phyloP scores from a whole-genome alignment of 2,113 vertebrate species.

The Lampris incognitus region DNA sequence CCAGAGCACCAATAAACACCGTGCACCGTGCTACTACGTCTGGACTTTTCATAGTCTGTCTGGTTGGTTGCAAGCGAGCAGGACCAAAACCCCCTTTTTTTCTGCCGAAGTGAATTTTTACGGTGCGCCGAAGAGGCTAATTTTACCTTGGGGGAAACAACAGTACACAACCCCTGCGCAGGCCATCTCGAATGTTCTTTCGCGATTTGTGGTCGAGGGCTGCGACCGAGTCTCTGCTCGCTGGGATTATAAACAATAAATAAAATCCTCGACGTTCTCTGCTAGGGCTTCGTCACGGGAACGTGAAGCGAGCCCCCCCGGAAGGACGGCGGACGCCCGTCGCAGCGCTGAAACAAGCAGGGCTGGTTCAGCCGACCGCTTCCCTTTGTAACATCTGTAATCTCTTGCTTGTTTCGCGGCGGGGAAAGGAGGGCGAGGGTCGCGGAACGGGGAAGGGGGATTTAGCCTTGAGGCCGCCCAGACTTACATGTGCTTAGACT shows the following conservation, averaged over 20 bases:
- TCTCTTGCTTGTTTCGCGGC: conserved; percentile 25
- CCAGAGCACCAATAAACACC: conserved; percentile 19
- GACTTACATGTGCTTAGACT: conserved; percentile 76
- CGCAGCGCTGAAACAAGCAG: conserved; percentile 43
- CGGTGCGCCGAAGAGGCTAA: conserved; percentile 32
- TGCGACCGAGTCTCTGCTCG: conserved; percentile 31
- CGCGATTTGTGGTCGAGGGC: conserved; percentile 29
- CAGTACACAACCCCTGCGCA: conserved; percentile 31
- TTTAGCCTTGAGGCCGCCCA: conserved; percentile 68
- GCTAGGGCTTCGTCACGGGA: conserved; percentile 11
- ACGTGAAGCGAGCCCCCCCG: conserved; percentile 13
- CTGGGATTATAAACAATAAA: conserved; percentile 66
- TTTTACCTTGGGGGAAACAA: conserved; percentile 45
- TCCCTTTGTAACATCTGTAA: conserved; percentile 46
- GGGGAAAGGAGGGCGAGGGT: conserved; percentile 40
- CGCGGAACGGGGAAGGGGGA: conserved; percentile 58
- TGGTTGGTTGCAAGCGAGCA: conserved; percentile 39
- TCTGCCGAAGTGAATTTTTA: conserved; percentile 30
- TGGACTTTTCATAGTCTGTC: conserved; percentile 37
- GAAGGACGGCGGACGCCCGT: conserved; percentile 23
- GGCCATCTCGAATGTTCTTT: conserved; percentile 25
- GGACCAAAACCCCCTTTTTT: conserved; percentile 26
- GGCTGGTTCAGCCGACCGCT: conserved; percentile 56
- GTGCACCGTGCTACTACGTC: conserved; percentile 4
- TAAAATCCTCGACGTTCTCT: conserved; percentile 40